Percentiles rank a stretch among this genome's conserved stretches.
These are phyloP conservation scores for Bombus vancouverensis DNA, from an alignment of 1,140 invertebrate genomes.

Conservation along the genomic window DNA sequence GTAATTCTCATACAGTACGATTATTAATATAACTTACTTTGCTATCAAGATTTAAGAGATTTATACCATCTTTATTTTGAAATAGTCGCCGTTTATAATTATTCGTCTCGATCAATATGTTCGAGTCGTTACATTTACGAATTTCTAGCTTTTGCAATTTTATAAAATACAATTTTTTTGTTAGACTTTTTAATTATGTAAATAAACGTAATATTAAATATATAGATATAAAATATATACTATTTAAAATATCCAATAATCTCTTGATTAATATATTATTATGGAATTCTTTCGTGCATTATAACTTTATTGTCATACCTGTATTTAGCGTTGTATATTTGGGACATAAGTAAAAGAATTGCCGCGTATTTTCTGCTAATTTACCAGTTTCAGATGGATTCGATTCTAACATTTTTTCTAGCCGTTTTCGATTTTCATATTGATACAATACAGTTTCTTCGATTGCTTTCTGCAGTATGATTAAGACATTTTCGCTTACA, in stretches of 20 bases:
- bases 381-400: slow-evolving; percentile 41
- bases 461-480: slow-evolving; percentile 35
- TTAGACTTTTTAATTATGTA: slow-evolving; percentile 8
- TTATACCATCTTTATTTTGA: background rate
- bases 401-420: slow-evolving; percentile 46
- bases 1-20: background rate
- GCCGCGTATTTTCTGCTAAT: slow-evolving; percentile 55
- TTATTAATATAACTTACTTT: slow-evolving; percentile 6
- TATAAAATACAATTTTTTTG: background rate
- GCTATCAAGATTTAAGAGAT: background rate
- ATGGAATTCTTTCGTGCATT: background rate
- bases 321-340: background rate
- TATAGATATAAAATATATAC: background rate
- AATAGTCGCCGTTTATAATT: background rate
- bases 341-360: slow-evolving; percentile 57
- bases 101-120: background rate
- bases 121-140: background rate
- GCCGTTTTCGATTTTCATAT: slow-evolving; percentile 56
- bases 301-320: slow-evolving; percentile 26
- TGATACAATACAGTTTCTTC: slow-evolving; percentile 57
- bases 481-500: background rate
- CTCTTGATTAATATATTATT: background rate
- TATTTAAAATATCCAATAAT: slow-evolving; percentile 8
- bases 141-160: background rate
- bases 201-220: slow-evolving; percentile 11